Conservation (phyloP, 2,797 vertebrate species). For the Tympanoctomys barrerae region DNA sequence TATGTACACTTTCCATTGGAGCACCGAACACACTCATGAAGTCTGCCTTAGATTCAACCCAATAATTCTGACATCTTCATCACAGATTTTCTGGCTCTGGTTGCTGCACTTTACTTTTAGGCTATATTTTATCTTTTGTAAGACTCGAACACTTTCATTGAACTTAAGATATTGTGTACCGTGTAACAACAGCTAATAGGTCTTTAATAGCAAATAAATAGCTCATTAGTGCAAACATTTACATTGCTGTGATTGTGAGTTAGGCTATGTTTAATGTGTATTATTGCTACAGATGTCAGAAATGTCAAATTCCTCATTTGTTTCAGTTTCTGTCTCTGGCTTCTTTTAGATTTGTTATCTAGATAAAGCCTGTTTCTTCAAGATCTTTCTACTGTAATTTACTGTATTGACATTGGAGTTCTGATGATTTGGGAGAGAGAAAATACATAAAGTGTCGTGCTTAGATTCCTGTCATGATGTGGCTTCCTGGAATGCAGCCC, state of each 20-base stretch:
- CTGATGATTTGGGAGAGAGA: neutral
- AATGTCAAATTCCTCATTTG: neutral
- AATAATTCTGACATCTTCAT: neutral
- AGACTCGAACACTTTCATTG: neutral
- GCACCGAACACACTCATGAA: too few species aligned
- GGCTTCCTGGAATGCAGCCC: too few species aligned
- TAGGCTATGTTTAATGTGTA: neutral
- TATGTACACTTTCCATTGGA: neutral
- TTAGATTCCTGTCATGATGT: neutral
- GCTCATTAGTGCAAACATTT: neutral
- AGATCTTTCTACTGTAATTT: neutral
- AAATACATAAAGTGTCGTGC: neutral
- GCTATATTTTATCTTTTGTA: neutral
- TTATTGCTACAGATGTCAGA: neutral
- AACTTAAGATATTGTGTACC: neutral
- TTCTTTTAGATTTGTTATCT: neutral
- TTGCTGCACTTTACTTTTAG: neutral
- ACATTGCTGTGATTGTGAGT: neutral
- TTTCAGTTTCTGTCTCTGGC: neutral
- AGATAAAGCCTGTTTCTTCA: neutral
- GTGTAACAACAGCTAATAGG: neutral
- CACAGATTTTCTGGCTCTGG: neutral
- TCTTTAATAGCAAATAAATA: neutral
- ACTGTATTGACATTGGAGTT: neutral
- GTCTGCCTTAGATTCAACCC: neutral